Evolutionary conservation across 2,888 invertebrate species (phyloP).

Genomic region (Belgica antarctica): DNA sequence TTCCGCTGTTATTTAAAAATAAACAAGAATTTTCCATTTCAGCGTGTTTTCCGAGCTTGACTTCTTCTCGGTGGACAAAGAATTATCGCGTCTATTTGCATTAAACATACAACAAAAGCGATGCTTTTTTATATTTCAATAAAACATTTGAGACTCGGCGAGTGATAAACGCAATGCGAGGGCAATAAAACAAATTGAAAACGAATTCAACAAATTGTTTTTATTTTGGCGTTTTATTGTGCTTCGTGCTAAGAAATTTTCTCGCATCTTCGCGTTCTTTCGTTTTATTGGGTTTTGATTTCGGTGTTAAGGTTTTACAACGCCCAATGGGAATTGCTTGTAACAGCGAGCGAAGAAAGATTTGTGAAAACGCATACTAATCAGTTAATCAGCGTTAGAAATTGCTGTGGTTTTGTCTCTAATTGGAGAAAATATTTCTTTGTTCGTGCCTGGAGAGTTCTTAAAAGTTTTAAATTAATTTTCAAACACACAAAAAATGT

Average conservation of each 20-base stretch:
- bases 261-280: no score
- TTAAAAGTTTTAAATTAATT: not conserved
- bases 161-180: conserved; percentile 8
- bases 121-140: not conserved
- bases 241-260: no score
- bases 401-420: not conserved
- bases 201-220: conserved; percentile 18
- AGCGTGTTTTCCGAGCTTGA: no score
- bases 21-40: not conserved
- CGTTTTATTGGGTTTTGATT: not conserved
- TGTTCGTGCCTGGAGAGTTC: not conserved
- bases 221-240: not conserved
- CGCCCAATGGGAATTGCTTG: not conserved
- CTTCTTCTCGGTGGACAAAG: not conserved
- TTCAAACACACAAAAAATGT: no score
- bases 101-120: not conserved
- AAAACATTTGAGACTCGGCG: not conserved
- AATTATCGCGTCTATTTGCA: not conserved
- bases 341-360: not conserved
- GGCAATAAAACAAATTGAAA: conserved; percentile 18
- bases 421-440: no score
- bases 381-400: conserved; percentile 21
- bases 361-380: not conserved
- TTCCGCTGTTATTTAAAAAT: conserved; percentile 1
- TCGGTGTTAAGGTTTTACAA: not conserved